Base-by-base conservation (phyloP, 2,113 vertebrate genomes). In the Ceyx melanurus region DNA sequence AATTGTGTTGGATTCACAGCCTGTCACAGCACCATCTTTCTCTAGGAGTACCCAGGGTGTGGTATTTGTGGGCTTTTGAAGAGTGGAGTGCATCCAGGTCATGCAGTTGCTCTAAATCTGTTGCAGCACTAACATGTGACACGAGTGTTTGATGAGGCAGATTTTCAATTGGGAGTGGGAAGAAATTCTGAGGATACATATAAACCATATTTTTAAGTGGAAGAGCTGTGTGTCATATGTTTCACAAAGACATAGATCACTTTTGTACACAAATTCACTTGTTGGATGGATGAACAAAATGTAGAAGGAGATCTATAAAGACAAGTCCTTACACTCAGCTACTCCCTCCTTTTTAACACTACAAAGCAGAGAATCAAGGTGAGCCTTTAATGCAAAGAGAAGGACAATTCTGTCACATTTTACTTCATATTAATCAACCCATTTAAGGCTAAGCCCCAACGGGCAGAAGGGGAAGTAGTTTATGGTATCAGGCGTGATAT, bases 391-490 rank as follows among this genome's bases (percentile, higher is more conserved):
- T 48, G 60, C 19, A 6, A 93, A 86, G 78, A 28, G 42, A 77
- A 73, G 61, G 54, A 79, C 73, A 85, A 89, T 93, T 86, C 60
- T 86, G 35, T 71, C 88, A 86, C 68, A 42, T 93, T 76, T 91
- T 62, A 82, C 78, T 93, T 96, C 35, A 31, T 93, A 81, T 95
- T 86, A 96, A 95, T 75, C 89, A 91, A 64, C 6, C 25, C 76
- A 88, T 93, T 94, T 95, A 95, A 96, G 82, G 45, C 87, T 86
- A 89, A 94, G 48, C 76, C 85, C 83, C 77, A 90, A 84, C 84
- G 77, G 88, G 75, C 93, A 92, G 76, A 84, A 97, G 45, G 73
- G 90, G 91, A 97, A 97, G 93, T 91, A 3, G 0, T 97, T 96
- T 94, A 93, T 12, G n/a, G 87, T 85, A 89, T 42, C 3, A 53